Evolutionary conservation across 2,797 vertebrate species (phyloP).

Genomic region (Manis javanica): DNA sequence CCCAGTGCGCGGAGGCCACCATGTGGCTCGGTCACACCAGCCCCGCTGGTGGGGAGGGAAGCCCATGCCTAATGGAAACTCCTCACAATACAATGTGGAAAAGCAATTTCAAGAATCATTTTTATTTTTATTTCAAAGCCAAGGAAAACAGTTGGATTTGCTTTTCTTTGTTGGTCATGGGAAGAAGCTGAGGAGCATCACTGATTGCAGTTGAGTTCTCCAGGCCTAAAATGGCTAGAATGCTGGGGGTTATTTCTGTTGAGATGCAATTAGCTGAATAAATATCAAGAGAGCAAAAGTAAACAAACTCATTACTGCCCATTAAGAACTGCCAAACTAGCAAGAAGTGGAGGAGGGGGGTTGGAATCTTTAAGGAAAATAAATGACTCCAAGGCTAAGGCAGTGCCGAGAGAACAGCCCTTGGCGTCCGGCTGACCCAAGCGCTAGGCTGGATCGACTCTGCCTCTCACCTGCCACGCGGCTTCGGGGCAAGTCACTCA

Average conservation of each 20-base stretch:
- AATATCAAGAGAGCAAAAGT: conserved; percentile 76
- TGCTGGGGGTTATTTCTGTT: conserved; percentile 60
- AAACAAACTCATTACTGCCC: conserved; percentile 73
- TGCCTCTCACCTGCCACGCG: background rate
- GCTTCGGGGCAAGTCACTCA: background rate
- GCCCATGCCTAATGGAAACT: conserved; percentile 72
- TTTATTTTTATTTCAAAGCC: conserved; percentile 74
- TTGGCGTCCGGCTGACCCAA: background rate
- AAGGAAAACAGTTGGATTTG: conserved; percentile 79
- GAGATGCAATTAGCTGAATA: conserved; percentile 77
- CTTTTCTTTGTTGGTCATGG: conserved; percentile 76
- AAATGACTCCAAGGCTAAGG: background rate
- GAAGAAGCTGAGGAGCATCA: conserved; percentile 60
- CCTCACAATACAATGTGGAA: conserved; percentile 73
- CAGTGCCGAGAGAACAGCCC: background rate
- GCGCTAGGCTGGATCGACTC: background rate
- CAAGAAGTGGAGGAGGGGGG: background rate
- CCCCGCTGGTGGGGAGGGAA: conserved; percentile 57
- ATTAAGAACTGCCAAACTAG: conserved; percentile 71
- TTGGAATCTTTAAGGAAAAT: conserved; percentile 62
- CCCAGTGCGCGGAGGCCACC: background rate
- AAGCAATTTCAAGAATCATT: conserved; percentile 74
- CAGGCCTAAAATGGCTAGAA: conserved; percentile 70
- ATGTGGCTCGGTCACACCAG: conserved; percentile 30
- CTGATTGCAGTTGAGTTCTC: conserved; percentile 65